These are phyloP conservation scores for Asarcornis scutulata DNA, from an alignment of 2,113 vertebrate species.

Conservation along the genomic window DNA sequence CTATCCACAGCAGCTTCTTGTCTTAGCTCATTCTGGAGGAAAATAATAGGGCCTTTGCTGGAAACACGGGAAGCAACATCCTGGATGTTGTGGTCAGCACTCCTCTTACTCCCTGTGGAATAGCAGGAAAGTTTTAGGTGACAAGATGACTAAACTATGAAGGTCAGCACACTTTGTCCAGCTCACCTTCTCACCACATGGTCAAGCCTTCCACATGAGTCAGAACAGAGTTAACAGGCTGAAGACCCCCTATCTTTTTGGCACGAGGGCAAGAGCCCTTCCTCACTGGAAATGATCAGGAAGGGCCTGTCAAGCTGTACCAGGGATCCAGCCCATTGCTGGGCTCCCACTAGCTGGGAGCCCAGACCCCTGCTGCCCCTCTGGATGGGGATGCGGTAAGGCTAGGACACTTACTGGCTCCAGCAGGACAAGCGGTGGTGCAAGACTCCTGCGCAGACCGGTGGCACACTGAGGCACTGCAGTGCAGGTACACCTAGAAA, in stretches of 20 bases:
- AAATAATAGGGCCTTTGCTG: conserved; percentile 63
- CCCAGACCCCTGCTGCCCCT: neutral
- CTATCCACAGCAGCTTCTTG: neutral
- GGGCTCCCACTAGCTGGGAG: neutral
- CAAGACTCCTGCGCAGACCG: neutral
- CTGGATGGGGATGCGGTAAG: neutral
- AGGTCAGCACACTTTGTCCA: neutral
- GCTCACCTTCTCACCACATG: neutral
- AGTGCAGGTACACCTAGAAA: conserved; percentile 71
- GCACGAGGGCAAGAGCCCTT: neutral
- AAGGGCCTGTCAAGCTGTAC: neutral
- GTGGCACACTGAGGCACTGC: conserved; percentile 62
- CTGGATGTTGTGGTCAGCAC: neutral
- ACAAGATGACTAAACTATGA: neutral
- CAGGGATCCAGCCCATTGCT: neutral
- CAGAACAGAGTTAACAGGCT: neutral
- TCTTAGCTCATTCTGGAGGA: conserved; percentile 37
- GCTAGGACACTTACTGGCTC: conserved; percentile 24
- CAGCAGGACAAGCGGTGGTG: neutral
- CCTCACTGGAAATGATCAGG: neutral
- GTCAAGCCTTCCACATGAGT: neutral
- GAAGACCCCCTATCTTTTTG: neutral
- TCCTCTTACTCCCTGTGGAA: conserved; percentile 44
- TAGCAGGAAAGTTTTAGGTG: neutral
- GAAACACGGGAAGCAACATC: neutral